Evolutionary conservation across 2,797 vertebrate genomes (phyloP).

Genomic region (Onychomys leucogaster): DNA sequence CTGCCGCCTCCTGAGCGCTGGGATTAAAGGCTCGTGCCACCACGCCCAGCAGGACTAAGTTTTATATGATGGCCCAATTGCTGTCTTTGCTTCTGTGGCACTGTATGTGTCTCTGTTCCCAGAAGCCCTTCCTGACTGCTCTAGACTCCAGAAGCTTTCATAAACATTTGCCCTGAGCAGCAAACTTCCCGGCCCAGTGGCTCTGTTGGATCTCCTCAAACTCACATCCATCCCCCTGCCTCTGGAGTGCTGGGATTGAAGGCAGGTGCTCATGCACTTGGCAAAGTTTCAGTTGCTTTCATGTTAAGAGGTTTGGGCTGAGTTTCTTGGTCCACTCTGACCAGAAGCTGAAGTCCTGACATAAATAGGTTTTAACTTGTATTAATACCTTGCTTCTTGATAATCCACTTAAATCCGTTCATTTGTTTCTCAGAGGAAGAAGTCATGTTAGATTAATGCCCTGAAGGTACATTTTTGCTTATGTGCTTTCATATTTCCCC

Average conservation of each 20-base stretch:
- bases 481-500: background rate
- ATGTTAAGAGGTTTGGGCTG: background rate
- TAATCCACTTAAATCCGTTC: constrained; percentile 75
- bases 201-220: background rate
- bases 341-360: constrained; percentile 11
- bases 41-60: rapidly evolving
- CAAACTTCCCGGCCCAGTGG: background rate
- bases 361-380: constrained; percentile 64
- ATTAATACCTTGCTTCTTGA: constrained; percentile 52
- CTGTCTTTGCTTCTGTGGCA: background rate
- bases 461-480: background rate
- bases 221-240: background rate
- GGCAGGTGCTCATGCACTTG: background rate
- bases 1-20: background rate
- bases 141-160: background rate
- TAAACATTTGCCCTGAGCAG: background rate
- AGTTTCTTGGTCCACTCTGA: background rate
- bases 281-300: constrained; percentile 26
- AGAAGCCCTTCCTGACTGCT: background rate
- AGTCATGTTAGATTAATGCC: constrained; percentile 36
- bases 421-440: constrained; percentile 67
- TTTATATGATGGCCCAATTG: background rate
- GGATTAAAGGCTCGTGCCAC: background rate
- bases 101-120: background rate
- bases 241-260: background rate